Evolutionary conservation across 1,140 invertebrate species (phyloP).

Genomic region (Ips typographus): DNA sequence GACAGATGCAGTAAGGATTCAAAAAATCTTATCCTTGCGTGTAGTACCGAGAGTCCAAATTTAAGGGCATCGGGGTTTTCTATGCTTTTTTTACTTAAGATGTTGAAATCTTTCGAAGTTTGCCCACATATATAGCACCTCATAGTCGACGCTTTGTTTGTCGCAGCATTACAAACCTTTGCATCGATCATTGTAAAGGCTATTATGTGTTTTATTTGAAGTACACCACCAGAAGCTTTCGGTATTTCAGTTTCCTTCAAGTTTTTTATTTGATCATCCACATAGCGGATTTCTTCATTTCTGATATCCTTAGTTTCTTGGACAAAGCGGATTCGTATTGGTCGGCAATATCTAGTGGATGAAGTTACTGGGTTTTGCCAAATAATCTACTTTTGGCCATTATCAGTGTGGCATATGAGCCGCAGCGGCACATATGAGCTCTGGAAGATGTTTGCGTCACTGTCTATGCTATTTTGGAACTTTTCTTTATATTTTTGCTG

Average conservation of each 20-base stretch:
- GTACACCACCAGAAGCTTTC: no score
- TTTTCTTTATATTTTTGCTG: slow-evolving; percentile 46
- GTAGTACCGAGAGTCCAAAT: no score
- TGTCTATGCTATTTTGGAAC: slow-evolving; percentile 41
- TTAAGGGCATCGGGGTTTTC: no score
- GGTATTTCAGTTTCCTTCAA: slow-evolving; percentile 33
- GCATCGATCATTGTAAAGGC: slow-evolving; percentile 52
- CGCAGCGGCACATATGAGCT: slow-evolving; percentile 46
- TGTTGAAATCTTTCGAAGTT: slow-evolving; percentile 51
- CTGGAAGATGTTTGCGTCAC: slow-evolving; percentile 44
- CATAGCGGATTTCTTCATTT: slow-evolving; percentile 38
- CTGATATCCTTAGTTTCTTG: slow-evolving; percentile 43
- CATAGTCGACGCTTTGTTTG: slow-evolving; percentile 46
- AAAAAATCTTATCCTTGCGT: no score
- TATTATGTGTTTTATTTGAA: slow-evolving; percentile 6
- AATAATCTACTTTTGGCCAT: slow-evolving; percentile 35
- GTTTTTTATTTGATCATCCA: slow-evolving; percentile 40
- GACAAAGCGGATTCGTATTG: slow-evolving; percentile 43
- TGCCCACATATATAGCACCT: slow-evolving; percentile 51
- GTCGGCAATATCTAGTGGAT: slow-evolving; percentile 37
- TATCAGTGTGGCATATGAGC: slow-evolving; percentile 42
- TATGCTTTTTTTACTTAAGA: no score
- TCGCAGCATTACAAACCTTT: slow-evolving; percentile 53
- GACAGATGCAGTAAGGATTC: no score
- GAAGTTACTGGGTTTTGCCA: slow-evolving; percentile 39